A percentile compares a stretch with the other conserved stretches of the same genome.
Conservation (phyloP, 2,113 vertebrate genomes). For the Anguilla japonica region DNA sequence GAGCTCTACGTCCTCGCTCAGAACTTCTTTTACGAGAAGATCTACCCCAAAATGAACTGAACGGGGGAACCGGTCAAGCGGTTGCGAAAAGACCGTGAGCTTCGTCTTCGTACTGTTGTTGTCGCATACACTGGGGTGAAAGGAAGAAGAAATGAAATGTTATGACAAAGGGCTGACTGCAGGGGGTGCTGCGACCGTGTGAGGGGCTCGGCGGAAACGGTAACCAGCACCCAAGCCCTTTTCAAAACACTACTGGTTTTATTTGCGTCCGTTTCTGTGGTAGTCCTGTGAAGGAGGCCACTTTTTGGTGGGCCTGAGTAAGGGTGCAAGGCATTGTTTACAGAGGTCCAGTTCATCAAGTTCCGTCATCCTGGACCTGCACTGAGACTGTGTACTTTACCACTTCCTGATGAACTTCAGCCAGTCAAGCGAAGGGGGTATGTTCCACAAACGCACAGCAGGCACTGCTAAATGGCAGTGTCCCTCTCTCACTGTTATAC, state of each 20-base stretch:
- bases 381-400: slow-evolving; percentile 23
- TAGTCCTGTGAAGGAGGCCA: neutral
- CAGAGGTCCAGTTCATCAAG: neutral
- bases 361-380: slow-evolving; percentile 9
- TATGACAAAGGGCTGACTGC: neutral
- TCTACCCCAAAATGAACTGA: slow-evolving; percentile 93
- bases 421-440: slow-evolving; percentile 41
- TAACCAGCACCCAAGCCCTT: slow-evolving; percentile 11
- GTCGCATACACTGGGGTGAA: slow-evolving; percentile 18
- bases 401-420: neutral
- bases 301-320: neutral
- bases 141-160: neutral
- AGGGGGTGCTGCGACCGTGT: neutral
- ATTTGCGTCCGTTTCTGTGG: neutral
- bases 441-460: slow-evolving; percentile 1
- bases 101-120: slow-evolving; percentile 17
- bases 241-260: neutral
- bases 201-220: neutral
- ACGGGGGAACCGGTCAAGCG: slow-evolving; percentile 23
- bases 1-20: slow-evolving; percentile 93
- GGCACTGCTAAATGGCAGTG: neutral
- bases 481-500: neutral
- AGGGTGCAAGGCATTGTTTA: neutral
- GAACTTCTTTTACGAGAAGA: slow-evolving; percentile 99
- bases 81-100: neutral